These are phyloP conservation scores for Caenorhabditis inopinata DNA, from an alignment of 1,140 invertebrate genomes.

Conservation along the genomic window DNA sequence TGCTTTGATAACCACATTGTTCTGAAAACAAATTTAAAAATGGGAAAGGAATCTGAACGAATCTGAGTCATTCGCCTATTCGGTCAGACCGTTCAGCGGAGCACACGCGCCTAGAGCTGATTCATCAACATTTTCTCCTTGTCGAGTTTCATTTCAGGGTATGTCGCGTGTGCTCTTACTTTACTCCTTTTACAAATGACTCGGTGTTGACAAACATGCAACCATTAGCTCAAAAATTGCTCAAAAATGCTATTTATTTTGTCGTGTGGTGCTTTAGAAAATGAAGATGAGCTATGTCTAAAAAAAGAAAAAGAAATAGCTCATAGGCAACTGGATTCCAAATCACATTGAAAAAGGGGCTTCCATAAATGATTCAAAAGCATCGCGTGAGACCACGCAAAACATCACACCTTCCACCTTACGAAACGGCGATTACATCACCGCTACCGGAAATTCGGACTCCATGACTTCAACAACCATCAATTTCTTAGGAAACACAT, in stretches of 20 bases:
- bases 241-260: not conserved
- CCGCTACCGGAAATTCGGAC: constrained; percentile 13
- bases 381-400: constrained; percentile 13
- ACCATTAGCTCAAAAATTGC: not conserved
- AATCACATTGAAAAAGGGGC: not conserved
- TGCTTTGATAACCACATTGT: constrained; percentile 47
- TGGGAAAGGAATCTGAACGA: too few species aligned
- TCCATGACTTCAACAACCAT: not conserved
- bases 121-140: too few species aligned
- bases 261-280: not conserved
- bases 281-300: not conserved
- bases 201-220: too few species aligned
- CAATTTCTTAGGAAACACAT: not conserved
- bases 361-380: constrained; percentile 5
- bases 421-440: constrained; percentile 20
- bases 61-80: too few species aligned
- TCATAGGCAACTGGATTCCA: constrained; percentile 9
- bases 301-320: not conserved
- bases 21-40: constrained; percentile 33
- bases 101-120: not conserved
- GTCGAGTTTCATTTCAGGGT: too few species aligned
- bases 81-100: too few species aligned
- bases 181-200: too few species aligned
- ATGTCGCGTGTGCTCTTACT: too few species aligned
- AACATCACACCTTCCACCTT: not conserved